These are phyloP conservation scores for Toxotes lorentzi DNA, from an alignment of 2,797 vertebrate genomes.

Conservation along the genomic window DNA sequence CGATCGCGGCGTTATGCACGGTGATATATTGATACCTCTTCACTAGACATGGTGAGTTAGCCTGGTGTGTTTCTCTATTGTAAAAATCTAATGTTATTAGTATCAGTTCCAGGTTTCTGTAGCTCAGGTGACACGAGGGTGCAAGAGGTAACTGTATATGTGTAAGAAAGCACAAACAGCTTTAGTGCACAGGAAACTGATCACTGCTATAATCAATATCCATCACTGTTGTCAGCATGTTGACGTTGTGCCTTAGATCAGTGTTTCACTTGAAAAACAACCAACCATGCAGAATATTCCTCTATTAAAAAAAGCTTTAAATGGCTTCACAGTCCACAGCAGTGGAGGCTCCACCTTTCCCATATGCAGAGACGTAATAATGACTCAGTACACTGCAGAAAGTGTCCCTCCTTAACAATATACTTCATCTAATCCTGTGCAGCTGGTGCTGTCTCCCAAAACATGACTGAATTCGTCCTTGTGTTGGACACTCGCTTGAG, in stretches of 20 bases:
- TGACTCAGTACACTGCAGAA: constrained; percentile 16
- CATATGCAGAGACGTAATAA: constrained; percentile 4
- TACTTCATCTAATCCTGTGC: neutral
- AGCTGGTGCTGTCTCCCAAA: neutral
- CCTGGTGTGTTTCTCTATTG: neutral
- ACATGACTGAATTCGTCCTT: neutral
- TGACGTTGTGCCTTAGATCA: neutral
- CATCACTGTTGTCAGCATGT: neutral
- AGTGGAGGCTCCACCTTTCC: neutral
- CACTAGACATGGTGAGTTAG: neutral
- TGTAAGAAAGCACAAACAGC: no score
- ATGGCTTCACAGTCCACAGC: neutral
- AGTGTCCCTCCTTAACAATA: neutral
- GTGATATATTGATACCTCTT: constrained; percentile 4
- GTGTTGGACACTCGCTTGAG: no score
- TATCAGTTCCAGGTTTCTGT: constrained; percentile 23
- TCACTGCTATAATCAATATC: neutral
- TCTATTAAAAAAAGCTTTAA: constrained; percentile 1
- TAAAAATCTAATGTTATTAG: neutral
- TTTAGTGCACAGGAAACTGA: neutral
- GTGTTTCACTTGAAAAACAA: constrained; percentile 23
- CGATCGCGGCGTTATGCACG: neutral
- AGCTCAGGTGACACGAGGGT: constrained; percentile 8
- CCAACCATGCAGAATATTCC: neutral
- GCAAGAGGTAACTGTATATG: neutral